These are phyloP conservation scores for Aplocera efformata DNA, from an alignment of 2,888 invertebrate species.

Conservation along the genomic window DNA sequence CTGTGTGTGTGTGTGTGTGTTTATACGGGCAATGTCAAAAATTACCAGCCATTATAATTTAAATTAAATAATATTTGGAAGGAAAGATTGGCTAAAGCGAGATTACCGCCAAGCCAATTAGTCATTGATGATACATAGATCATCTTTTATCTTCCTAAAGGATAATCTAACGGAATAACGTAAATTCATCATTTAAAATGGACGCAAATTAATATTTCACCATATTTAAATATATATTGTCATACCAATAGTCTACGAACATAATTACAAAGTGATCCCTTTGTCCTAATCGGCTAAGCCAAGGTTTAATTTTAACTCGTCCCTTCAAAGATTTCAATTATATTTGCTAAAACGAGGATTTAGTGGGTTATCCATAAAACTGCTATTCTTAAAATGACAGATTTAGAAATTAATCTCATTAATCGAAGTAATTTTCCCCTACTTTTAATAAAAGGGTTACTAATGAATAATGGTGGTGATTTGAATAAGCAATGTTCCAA, in stretches of 20 bases:
- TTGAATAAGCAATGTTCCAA: too few species aligned
- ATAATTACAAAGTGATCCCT: constrained; percentile 6
- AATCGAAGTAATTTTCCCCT: constrained; percentile 1
- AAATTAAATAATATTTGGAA: too few species aligned
- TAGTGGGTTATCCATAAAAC: constrained; percentile 31
- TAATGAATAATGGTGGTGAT: background rate
- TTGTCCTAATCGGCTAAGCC: constrained; percentile 36
- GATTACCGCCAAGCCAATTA: too few species aligned
- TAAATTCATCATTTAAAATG: too few species aligned
- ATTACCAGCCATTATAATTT: too few species aligned
- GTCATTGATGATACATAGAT: too few species aligned
- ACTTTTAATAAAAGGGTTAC: background rate
- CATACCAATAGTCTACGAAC: background rate
- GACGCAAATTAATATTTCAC: background rate
- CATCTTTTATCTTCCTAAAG: too few species aligned
- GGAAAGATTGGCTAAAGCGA: too few species aligned
- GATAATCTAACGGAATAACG: too few species aligned
- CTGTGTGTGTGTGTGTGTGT: too few species aligned
- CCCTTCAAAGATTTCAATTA: constrained; percentile 66
- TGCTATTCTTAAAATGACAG: constrained; percentile 1
- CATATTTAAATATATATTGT: constrained; percentile 13
- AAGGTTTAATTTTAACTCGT: constrained; percentile 49
- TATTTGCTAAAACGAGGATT: constrained; percentile 44
- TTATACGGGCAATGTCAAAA: too few species aligned
- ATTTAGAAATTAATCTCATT: background rate